Evolutionary conservation across 2,113 vertebrate genomes (phyloP), one percentile per base, ranked within the genome.

Genomic region (Epinephelus lanceolatus): DNA sequence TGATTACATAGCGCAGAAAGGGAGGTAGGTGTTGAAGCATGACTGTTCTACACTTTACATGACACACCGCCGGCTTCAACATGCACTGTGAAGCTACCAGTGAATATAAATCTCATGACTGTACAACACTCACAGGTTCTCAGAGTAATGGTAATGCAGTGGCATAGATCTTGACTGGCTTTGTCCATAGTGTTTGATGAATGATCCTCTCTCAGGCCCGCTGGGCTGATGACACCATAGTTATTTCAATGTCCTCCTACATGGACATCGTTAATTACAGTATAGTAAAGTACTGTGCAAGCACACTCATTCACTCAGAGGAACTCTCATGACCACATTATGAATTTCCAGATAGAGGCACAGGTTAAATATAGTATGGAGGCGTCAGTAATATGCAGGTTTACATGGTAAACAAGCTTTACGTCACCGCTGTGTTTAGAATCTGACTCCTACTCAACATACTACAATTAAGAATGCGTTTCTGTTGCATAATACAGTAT

Each of bases 191-290:
- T 11, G 19, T 72, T 45, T 87, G 90, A 90, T 89, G 61, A 66
- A 92, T 84, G 80, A 80, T 57, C 25, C 69, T 62, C 74, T 80
- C 78, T 85, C 78, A 62, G 27, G 71, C 65, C 78, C 63, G 71
- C 71, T 57, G 57, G 51, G 17, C 73, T 55, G 84, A 83, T 83
- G 80, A 85, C 80, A 80, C 49, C 52, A 23, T 70, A 76, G 71
- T 85, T 89, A 88, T 80, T 83, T 83, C 68, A 81, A 52, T 86
- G 79, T 79, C 84, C 73, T 84, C 69, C 62, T 80, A 59, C 18
- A 6, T 67, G 69, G 56, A 56, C 27, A 30, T 21, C 42, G 73
- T 86, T 83, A 81, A 77, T 73, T 13, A 63, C 30, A 62, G 4
- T 81, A 73, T 76, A 65, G 61, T 71, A 49, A 49, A 49, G 47